Evolutionary conservation across 2,888 invertebrate genomes (phyloP).

Genomic region (Tuberolachnus salignus): DNA sequence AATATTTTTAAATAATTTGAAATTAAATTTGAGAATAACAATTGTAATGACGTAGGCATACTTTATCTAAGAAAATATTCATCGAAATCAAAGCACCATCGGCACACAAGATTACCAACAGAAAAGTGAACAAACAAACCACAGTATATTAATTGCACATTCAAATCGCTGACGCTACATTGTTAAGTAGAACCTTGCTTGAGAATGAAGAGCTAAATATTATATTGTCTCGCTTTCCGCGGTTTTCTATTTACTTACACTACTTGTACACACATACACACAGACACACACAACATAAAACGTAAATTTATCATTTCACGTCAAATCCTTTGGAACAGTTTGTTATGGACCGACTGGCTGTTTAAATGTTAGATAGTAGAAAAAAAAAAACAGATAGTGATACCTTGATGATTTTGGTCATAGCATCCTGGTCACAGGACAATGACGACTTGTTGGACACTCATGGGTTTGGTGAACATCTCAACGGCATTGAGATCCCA

Average conservation of each 20-base stretch:
- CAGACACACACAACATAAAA: slow-evolving; percentile 28
- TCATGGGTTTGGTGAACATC: slow-evolving; percentile 66
- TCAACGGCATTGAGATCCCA: slow-evolving; percentile 64
- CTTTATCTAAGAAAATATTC: slow-evolving; percentile 30
- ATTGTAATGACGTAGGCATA: background rate
- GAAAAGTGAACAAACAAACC: slow-evolving; percentile 51
- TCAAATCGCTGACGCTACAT: slow-evolving; percentile 44
- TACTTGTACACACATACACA: slow-evolving; percentile 18
- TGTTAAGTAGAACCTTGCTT: slow-evolving; percentile 52
- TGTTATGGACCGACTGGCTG: slow-evolving; percentile 32
- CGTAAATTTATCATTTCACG: slow-evolving; percentile 34
- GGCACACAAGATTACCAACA: slow-evolving; percentile 48
- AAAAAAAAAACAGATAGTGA: slow-evolving; percentile 54
- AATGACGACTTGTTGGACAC: slow-evolving; percentile 67
- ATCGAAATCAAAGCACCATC: slow-evolving; percentile 54
- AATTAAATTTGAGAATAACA: slow-evolving; percentile 13
- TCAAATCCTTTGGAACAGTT: slow-evolving; percentile 48
- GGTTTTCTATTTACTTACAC: slow-evolving; percentile 34
- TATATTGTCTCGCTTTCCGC: slow-evolving; percentile 52
- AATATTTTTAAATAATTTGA: background rate
- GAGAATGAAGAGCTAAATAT: slow-evolving; percentile 49
- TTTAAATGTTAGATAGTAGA: slow-evolving; percentile 57
- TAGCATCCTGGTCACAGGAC: slow-evolving; percentile 65
- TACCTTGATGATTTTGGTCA: slow-evolving; percentile 56
- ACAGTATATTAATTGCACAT: slow-evolving; percentile 52